Conservation (phyloP, 2,113 vertebrate species). For the Onychostoma macrolepis region DNA sequence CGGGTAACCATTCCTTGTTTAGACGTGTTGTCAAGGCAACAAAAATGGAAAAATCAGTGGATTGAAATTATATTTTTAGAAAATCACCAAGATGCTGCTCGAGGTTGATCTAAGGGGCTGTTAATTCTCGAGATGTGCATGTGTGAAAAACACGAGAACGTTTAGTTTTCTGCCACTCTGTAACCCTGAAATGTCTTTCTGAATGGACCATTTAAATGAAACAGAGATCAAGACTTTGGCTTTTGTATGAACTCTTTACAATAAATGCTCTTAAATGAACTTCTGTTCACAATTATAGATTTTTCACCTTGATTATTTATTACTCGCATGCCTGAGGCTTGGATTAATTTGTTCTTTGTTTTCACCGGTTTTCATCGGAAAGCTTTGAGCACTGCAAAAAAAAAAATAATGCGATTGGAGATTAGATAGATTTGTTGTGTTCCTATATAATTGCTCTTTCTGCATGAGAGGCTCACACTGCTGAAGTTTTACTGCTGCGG, state of each 20-base stretch:
- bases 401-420: background rate
- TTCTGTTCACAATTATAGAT: background rate
- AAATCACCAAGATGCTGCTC: conserved; percentile 71
- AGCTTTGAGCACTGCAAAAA: conserved; percentile 5
- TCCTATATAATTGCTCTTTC: conserved; percentile 25
- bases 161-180: conserved; percentile 15
- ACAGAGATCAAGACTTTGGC: background rate
- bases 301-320: conserved; percentile 28
- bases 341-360: conserved; percentile 58
- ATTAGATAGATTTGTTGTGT: conserved; percentile 37
- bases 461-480: background rate
- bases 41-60: conserved; percentile 69
- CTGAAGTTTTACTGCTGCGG: background rate
- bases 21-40: conserved; percentile 79
- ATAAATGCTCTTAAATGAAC: background rate
- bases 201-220: background rate
- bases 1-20: conserved; percentile 80
- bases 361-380: conserved; percentile 29
- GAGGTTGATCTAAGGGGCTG: conserved; percentile 50
- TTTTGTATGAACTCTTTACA: background rate
- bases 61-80: conserved; percentile 70
- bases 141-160: background rate
- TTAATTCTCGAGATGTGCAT: conserved; percentile 19
- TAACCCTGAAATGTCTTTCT: conserved; percentile 10
- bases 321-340: conserved; percentile 7